phyloP scores from a whole-genome alignment of 1,140 invertebrate species.

The Drosophila triauraria region DNA sequence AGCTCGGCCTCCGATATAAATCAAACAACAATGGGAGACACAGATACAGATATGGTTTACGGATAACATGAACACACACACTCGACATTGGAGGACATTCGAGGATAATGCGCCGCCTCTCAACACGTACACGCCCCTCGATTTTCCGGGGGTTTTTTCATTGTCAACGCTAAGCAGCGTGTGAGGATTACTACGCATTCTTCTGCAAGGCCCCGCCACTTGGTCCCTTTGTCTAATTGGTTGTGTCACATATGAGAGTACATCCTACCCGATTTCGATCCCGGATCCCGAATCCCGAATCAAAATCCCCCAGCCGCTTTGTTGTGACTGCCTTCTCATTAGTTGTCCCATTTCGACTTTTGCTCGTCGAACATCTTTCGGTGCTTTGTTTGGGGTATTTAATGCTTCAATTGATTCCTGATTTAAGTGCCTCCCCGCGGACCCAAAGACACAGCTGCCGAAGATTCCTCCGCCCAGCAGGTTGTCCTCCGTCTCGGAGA shows the following conservation, averaged over 20 bases:
- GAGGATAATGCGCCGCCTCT: constrained; percentile 66
- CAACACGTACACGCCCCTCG: constrained; percentile 52
- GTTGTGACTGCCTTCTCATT: constrained; percentile 66
- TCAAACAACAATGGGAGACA: constrained; percentile 71
- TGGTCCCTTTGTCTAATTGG: constrained; percentile 75
- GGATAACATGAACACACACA: constrained; percentile 24
- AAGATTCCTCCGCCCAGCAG: constrained; percentile 60
- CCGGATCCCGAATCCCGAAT: constrained; percentile 1
- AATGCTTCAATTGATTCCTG: constrained; percentile 80
- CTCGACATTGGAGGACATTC: constrained; percentile 55
- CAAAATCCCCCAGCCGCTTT: constrained; percentile 9
- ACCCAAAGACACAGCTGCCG: constrained; percentile 54
- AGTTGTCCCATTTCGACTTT: constrained; percentile 41
- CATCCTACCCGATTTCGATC: constrained; percentile 8
- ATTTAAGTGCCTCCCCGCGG: constrained; percentile 62
- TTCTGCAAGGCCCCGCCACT: constrained; percentile 52
- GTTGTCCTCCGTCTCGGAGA: constrained; percentile 43
- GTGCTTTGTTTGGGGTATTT: constrained; percentile 73
- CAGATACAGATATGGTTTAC: constrained; percentile 32
- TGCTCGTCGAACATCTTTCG: constrained; percentile 37
- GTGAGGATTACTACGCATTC: constrained; percentile 78
- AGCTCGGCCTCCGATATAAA: constrained; percentile 65
- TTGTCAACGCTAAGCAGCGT: constrained; percentile 76
- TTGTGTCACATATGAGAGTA: constrained; percentile 68
- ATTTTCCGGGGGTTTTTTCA: constrained; percentile 34